Evolutionary conservation across 2,888 invertebrate genomes (phyloP), one percentile per base, ranked within the genome.

Genomic region (Cybosia mesomella): DNA sequence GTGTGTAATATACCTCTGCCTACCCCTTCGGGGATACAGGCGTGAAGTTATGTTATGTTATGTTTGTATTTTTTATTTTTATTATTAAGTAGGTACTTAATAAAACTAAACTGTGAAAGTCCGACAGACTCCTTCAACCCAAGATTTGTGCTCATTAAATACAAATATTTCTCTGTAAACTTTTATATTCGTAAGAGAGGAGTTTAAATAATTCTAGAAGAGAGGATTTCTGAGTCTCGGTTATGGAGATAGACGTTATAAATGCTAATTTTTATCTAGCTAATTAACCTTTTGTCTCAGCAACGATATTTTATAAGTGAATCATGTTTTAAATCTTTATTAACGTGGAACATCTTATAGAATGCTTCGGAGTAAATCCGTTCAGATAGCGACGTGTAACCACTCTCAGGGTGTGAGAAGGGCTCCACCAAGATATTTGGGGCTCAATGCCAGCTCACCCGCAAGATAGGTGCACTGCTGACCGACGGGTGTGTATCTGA

Each of bases 141-240:
- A 71, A 66, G 67, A 57, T 73, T 75, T 68, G 59, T 68, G 71
- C 60, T 71, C 63, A 60, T 58, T 71, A 80, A 78, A 79, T 73
- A 80, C 77, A 77, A 73, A 77, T 66, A 64, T 71, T 80, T 68
- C 68, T 10, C 62, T 63, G 60, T 54, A 60, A 73, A 65, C 75
- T 77, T 80, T 75, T 69, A 68, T 71, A 43, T 67, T 62, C 18
- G 58, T 36, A 58, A 71, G 57, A 34, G 66, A 73, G 43, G 77
- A 77, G 70, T 75, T 73, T 39, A 66, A 77, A 77, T 73, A 73
- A 73, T 64, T 70, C 60, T 69, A 71, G 65, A 24, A 64, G 59
- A 71, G 69, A 59, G n/a, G n/a, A 53, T 77, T 77, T 73, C 71
- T 71, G 28, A 65, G 61, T 73, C 73, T 68, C 43, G 22, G 70